These are phyloP conservation scores for Orussus abietinus DNA, from an alignment of 1,140 invertebrate species.

Conservation along the genomic window DNA sequence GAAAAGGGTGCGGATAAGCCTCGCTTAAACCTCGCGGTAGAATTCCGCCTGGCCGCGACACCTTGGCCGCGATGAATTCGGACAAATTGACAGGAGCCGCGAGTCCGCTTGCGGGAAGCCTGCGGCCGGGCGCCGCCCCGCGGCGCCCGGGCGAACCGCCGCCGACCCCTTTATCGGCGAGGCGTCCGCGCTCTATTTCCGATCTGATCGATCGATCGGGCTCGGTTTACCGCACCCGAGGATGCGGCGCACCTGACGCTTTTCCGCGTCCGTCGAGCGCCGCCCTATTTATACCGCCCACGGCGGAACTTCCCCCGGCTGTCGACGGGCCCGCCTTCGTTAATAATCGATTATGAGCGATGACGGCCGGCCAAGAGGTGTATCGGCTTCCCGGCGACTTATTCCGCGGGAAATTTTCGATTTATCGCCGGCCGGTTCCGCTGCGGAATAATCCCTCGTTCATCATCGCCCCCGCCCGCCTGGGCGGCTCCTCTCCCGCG, in stretches of 20 bases:
- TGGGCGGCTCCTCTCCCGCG: conserved; percentile 11
- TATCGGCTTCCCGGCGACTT: conserved; percentile 33
- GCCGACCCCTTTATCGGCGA: too few relatives aligned
- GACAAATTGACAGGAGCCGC: too few relatives aligned
- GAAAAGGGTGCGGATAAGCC: too few relatives aligned
- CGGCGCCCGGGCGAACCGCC: too few relatives aligned
- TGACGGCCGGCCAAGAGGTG: conserved; percentile 28
- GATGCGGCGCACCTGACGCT: neutral
- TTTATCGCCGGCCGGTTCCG: conserved; percentile 38
- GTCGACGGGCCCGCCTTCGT: conserved; percentile 32
- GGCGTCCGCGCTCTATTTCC: too few relatives aligned
- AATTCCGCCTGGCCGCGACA: too few relatives aligned
- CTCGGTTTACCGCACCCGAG: too few relatives aligned
- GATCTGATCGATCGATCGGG: neutral
- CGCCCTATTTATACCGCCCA: neutral
- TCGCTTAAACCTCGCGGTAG: too few relatives aligned
- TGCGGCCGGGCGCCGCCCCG: too few relatives aligned
- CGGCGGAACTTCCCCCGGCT: conserved; percentile 21
- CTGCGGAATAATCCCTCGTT: conserved; percentile 37
- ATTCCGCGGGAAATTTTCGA: conserved; percentile 42
- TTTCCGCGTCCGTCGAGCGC: neutral
- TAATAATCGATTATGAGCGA: conserved; percentile 50
- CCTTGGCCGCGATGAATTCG: too few relatives aligned
- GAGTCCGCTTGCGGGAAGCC: too few relatives aligned
- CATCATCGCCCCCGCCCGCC: too few relatives aligned